Percentiles rank a stretch among this genome's conserved stretches.
phyloP scores from a whole-genome alignment of 2,888 invertebrate genomes.

The Allacma fusca region DNA sequence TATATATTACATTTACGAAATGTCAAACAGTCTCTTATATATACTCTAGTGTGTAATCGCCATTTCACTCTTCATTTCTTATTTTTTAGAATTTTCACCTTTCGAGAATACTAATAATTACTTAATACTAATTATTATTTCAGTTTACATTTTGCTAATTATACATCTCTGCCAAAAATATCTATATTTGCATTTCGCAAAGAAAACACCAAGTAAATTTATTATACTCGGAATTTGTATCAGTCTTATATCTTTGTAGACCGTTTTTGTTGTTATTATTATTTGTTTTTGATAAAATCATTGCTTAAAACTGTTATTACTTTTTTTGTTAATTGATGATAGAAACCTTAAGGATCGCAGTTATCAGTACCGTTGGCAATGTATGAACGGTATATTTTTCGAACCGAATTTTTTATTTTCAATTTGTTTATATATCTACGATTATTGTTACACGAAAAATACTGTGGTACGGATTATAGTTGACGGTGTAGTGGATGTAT shows the following conservation, averaged over 20 bases:
- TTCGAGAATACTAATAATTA: not conserved
- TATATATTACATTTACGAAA: slow-evolving; percentile 22
- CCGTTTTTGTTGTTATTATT: not conserved
- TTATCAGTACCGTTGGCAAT: not conserved
- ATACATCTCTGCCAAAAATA: not conserved
- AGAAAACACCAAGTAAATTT: not conserved
- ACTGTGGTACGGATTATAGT: not conserved
- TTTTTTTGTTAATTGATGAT: slow-evolving; percentile 18
- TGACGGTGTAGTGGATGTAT: no score
- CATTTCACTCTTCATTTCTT: slow-evolving; percentile 19
- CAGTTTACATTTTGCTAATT: no score
- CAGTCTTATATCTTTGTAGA: not conserved
- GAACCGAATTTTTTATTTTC: slow-evolving; percentile 11
- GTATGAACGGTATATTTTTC: slow-evolving; percentile 12
- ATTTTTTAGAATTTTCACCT: slow-evolving; percentile 17
- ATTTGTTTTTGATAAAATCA: slow-evolving; percentile 13
- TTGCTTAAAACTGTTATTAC: slow-evolving; percentile 16
- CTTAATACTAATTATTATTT: not conserved
- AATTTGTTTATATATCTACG: not conserved
- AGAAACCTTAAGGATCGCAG: not conserved
- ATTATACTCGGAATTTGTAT: slow-evolving; percentile 12
- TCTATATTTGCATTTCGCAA: not conserved
- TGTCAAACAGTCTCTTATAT: slow-evolving; percentile 7
- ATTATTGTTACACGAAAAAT: not conserved
- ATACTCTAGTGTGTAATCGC: slow-evolving; percentile 18